Conservation (phyloP, 1,140 invertebrate species). For the Lerema accius region DNA sequence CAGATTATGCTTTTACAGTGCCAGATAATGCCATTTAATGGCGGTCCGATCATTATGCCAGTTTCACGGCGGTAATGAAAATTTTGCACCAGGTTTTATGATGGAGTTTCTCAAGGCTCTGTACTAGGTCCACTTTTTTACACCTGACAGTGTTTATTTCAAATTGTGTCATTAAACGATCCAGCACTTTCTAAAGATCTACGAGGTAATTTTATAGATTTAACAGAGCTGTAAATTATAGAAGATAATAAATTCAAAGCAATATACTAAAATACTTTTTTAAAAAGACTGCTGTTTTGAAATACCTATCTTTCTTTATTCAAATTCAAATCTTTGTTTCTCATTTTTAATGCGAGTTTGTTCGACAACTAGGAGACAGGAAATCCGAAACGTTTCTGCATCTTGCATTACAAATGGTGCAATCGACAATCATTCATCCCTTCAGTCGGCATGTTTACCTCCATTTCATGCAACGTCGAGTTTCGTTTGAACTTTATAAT, state of each 20-base stretch:
- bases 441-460: conserved; percentile 54
- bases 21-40: conserved; percentile 75
- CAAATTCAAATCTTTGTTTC: background rate
- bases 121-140: conserved; percentile 14
- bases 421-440: conserved; percentile 53
- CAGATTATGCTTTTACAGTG: conserved; percentile 70
- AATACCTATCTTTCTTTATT: too few species aligned
- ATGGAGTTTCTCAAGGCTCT: conserved; percentile 14
- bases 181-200: background rate
- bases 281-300: too few species aligned
- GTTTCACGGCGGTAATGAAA: conserved; percentile 68
- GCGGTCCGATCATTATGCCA: conserved; percentile 70
- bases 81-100: conserved; percentile 61
- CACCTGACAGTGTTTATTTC: conserved; percentile 16
- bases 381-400: conserved; percentile 15
- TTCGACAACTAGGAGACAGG: conserved; percentile 5
- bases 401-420: conserved; percentile 41
- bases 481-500: conserved; percentile 45
- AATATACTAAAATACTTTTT: too few species aligned
- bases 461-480: conserved; percentile 47
- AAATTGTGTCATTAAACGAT: conserved; percentile 13
- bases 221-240: too few species aligned
- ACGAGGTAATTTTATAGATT: background rate
- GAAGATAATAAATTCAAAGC: too few species aligned
- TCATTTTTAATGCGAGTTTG: background rate